Evolutionary conservation across 1,140 invertebrate genomes (phyloP), one percentile per base, ranked within the genome.

Genomic region (Amyelois transitella): DNA sequence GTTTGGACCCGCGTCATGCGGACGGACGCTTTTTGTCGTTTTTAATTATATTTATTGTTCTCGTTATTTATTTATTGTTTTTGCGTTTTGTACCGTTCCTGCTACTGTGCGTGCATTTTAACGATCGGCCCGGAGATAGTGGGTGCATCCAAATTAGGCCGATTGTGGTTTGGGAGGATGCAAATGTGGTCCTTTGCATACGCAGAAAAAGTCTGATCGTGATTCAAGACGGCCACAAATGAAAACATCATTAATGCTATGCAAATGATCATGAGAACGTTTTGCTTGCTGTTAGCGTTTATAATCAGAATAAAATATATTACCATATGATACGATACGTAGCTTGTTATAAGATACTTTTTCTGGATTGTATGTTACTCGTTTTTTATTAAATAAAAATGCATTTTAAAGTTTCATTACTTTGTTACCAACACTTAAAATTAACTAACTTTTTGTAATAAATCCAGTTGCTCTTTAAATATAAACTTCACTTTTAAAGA

Each of bases 1-100:
- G 77, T 77, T 78, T 72, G 76, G 77, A 78, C 72, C 69, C 72
- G 72, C 78, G 77, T 77, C 74, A 77, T 77, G 72, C 62, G 69
- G 73, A 77, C 75, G 77, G 72, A 75, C 72, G 71, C 69, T 81
- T 81, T 86, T 86, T 81, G 77, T 82, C 73, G 78, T 79, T 77
- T 84, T 86, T 83, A 86, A 83, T 84, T 86, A 86, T 86, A 83
- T 84, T 84, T 87, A 86, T 87, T 82, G 79, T 87, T 78, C 71
- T 78, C 69, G 66, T 82, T 80, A 86, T 81, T 82, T 82, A 82
- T 85, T 85, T 81, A 81, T 85, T 81, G 75, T 84, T 78, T n/a
- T 81, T 80, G 61, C 70, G 62, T 76, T 74, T 74, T 69, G 55
- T 72, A 63, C 67, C 57, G 64, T 75, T 77, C 75, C 72, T 72